Conservation (phyloP, 2,113 vertebrate genomes). For the Ciconia stormi region DNA sequence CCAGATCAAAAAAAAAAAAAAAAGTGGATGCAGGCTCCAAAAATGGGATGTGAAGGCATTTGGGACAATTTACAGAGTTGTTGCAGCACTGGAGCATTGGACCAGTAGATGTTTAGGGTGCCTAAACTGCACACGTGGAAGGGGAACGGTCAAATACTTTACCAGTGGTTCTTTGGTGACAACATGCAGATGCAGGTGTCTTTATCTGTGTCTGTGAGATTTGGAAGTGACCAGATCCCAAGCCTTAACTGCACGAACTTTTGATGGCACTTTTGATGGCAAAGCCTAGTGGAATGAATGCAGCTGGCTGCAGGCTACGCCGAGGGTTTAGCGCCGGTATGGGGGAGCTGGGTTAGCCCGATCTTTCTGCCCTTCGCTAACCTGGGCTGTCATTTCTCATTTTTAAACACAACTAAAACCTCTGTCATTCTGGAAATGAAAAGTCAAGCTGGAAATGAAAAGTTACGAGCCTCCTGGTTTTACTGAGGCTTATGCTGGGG, state of each 20-base stretch:
- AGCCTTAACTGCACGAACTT: neutral
- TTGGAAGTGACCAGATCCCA: neutral
- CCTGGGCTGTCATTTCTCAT: rapidly evolving
- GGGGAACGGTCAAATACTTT: neutral
- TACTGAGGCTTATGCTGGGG: neutral
- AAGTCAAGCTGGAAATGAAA: neutral
- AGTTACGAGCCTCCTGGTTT: neutral
- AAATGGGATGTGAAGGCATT: neutral
- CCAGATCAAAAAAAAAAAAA: neutral
- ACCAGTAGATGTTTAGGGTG: neutral
- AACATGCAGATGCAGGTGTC: neutral
- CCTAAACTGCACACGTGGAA: neutral
- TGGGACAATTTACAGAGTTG: neutral
- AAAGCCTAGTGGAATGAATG: neutral
- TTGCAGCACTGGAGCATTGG: neutral
- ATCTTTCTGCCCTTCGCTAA: neutral
- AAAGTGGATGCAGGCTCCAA: neutral
- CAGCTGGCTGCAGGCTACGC: neutral
- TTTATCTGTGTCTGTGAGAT: neutral
- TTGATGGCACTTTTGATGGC: neutral
- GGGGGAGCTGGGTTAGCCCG: rapidly evolving
- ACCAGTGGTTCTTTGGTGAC: neutral
- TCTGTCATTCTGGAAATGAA: neutral
- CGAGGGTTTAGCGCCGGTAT: rapidly evolving
- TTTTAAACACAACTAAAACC: neutral